Evolutionary conservation across 2,888 invertebrate genomes (phyloP), one percentile per base, ranked within the genome.

Genomic region (Aricia artaxerxes): DNA sequence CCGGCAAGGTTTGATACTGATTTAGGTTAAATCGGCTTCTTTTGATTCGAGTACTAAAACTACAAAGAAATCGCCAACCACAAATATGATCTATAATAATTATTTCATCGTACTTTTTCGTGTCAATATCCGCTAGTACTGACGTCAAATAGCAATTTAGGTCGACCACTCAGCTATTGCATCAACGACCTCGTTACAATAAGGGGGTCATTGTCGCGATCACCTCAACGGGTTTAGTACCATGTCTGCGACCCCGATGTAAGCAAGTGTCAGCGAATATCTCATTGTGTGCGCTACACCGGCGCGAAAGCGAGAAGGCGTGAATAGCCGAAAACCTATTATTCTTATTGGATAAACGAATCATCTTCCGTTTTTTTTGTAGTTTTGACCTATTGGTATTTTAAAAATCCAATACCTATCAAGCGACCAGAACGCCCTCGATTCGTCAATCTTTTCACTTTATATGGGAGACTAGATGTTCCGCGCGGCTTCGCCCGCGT

Each of bases 191-290:
- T 89, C 91, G 89, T 90, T 89, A 87, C 88, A 88, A 88, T 87
- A 92, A 92, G 90, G 88, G 89, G 93, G 94, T 93, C 93, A 93
- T 92, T 93, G 93, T 89, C 94, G 89, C 83, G 84, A 82, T 84
- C 83, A 81, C 85, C 84, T 84, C 86, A 87, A 87, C 87, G 78
- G 80, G 77, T 75, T 85, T 85, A 90, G 91, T 92, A 86, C 85
- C 87, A 92, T 93, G 94, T 94, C 94, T 94, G 92, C 94, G 93
- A 94, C 94, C 94, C 93, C 94, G 91, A 93, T 93, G 94, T 93
- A 92, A 94, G 91, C 90, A 90, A 89, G 85, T 88, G 92, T 93
- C 94, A 93, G 92, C 93, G 93, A 93, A 92, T 92, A 91, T 86
- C 31, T 31, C 64, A n/a, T 31, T 64, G 69, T 35, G 13, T 38